Evolutionary conservation across 2,797 vertebrate genomes (phyloP).

Genomic region (Mus minutoides): DNA sequence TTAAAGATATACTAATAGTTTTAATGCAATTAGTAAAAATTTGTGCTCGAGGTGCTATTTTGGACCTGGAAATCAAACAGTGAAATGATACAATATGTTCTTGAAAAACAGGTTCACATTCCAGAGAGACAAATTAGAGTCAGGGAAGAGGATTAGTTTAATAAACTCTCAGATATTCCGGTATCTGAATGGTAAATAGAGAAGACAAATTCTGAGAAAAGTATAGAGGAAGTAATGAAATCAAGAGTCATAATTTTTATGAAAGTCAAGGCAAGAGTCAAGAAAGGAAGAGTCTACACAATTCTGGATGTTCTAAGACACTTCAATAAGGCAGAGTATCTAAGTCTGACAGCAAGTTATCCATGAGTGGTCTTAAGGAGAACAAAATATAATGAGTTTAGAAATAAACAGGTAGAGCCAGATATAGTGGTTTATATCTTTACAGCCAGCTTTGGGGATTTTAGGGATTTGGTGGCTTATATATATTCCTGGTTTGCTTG

Average conservation of each 20-base stretch:
- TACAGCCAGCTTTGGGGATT: neutral
- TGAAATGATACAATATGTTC: neutral
- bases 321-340: neutral
- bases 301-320: neutral
- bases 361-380: neutral
- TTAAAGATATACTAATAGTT: neutral
- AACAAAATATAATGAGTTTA: slow-evolving; percentile 18
- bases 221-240: neutral
- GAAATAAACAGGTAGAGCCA: neutral
- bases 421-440: neutral
- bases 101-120: neutral
- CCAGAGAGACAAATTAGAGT: slow-evolving; percentile 8
- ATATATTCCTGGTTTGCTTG: neutral
- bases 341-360: neutral
- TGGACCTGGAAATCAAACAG: neutral
- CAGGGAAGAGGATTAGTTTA: neutral
- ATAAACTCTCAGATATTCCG: neutral
- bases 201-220: neutral
- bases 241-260: neutral
- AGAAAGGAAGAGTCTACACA: neutral
- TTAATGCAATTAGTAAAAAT: neutral
- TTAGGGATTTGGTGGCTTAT: neutral
- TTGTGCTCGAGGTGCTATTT: neutral
- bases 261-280: neutral
- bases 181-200: neutral